Evolutionary conservation across 2,797 vertebrate genomes (phyloP).

Genomic region (Phrynocephalus vlangalii): DNA sequence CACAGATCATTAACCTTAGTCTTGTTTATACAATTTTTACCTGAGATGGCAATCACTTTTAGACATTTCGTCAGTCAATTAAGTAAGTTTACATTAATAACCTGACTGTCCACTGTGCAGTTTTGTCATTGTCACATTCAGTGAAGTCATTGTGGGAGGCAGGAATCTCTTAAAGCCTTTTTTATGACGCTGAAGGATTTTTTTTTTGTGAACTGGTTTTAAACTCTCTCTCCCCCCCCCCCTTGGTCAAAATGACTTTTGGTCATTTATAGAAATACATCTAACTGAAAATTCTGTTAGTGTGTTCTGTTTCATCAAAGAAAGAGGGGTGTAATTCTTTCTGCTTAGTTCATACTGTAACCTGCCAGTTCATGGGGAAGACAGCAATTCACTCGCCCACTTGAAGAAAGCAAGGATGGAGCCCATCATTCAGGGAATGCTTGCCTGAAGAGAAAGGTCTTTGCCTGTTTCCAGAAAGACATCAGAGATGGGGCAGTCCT

Average conservation of each 20-base stretch:
- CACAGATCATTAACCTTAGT: slow-evolving; percentile 55
- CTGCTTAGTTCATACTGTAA: background rate
- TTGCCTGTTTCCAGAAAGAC: no score
- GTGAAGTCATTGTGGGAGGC: slow-evolving; percentile 27
- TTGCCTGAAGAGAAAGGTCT: no score
- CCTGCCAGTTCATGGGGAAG: background rate
- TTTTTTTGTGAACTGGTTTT: background rate
- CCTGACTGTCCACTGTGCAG: slow-evolving; percentile 30
- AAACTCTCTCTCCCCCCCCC: background rate
- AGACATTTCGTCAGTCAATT: slow-evolving; percentile 33
- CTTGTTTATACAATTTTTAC: slow-evolving; percentile 54
- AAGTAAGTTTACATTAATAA: slow-evolving; percentile 47
- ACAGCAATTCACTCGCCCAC: background rate
- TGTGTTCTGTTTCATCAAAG: background rate
- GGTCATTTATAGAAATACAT: background rate
- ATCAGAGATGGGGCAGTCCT: no score
- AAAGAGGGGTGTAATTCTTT: background rate
- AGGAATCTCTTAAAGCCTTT: background rate
- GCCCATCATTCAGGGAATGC: no score
- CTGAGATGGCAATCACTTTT: slow-evolving; percentile 36
- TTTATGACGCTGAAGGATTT: background rate
- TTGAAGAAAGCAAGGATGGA: background rate
- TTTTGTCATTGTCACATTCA: slow-evolving; percentile 38
- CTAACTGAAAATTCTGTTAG: background rate
- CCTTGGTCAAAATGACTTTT: background rate